Conservation (phyloP, 2,888 invertebrate species). For the Scaptomyza cyrtandrae region DNA sequence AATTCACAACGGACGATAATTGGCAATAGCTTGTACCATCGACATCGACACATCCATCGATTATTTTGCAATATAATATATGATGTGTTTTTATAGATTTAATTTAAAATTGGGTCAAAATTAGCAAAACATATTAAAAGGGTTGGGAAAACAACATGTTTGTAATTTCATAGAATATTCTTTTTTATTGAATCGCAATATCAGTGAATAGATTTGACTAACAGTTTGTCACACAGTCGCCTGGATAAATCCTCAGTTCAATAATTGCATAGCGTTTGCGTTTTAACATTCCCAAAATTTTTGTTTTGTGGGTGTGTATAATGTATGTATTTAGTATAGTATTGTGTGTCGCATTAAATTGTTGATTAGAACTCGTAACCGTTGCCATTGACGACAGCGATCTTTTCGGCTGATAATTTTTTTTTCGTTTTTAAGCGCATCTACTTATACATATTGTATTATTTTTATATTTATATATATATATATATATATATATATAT, state of each 20-base stretch:
- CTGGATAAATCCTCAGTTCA: slow-evolving; percentile 61
- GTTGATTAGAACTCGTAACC: slow-evolving; percentile 68
- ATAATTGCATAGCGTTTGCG: slow-evolving; percentile 47
- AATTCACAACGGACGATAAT: no score
- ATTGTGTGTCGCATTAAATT: slow-evolving; percentile 39
- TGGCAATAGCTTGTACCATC: no score
- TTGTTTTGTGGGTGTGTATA: slow-evolving; percentile 19
- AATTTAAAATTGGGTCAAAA: no score
- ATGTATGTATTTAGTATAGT: slow-evolving; percentile 10
- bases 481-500: no score
- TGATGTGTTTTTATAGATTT: no score
- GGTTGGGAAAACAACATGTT: neutral
- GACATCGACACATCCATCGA: no score
- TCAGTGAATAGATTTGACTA: slow-evolving; percentile 76
- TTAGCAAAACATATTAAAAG: no score
- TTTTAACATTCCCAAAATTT: slow-evolving; percentile 32
- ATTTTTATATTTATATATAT: no score
- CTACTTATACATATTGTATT: slow-evolving; percentile 49
- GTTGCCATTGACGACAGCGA: slow-evolving; percentile 66
- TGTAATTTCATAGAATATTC: slow-evolving; percentile 57
- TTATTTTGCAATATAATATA: no score
- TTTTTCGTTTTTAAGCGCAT: slow-evolving; percentile 52
- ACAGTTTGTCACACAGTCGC: slow-evolving; percentile 60
- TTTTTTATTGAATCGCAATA: slow-evolving; percentile 73
- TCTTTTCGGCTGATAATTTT: slow-evolving; percentile 65